Percentiles rank a stretch among this genome's conserved stretches.
phyloP scores from a whole-genome alignment of 2,113 vertebrate species.

The Nibea coibor region DNA sequence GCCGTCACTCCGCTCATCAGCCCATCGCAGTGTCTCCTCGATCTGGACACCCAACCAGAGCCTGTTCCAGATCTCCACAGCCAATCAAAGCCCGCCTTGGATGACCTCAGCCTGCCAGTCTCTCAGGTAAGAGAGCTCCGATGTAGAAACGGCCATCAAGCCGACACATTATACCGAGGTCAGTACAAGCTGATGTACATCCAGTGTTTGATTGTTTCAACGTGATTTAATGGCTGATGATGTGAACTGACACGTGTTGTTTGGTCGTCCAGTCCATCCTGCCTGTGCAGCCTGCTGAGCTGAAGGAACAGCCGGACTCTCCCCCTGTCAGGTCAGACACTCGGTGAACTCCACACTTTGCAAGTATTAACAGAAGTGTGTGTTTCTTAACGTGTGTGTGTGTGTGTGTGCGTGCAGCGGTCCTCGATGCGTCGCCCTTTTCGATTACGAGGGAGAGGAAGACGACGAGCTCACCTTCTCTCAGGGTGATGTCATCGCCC shows the following conservation, averaged over 20 bases:
- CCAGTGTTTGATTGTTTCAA: too few relatives aligned
- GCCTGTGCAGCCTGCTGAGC: conserved; percentile 63
- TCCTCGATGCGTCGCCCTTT: conserved; percentile 87
- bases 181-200: too few relatives aligned
- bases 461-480: conserved; percentile 92
- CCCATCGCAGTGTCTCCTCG: conserved; percentile 60
- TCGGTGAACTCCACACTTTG: rapidly evolving
- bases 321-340: conserved; percentile 75
- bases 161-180: too few relatives aligned
- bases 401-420: conserved; percentile 60
- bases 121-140: conserved; percentile 39
- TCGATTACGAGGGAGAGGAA: conserved; percentile 90
- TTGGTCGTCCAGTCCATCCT: conserved; percentile 60
- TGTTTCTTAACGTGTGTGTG: not conserved
- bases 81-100: conserved; percentile 48
- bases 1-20: conserved; percentile 38
- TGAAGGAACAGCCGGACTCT: conserved; percentile 71
- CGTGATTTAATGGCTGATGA: too few relatives aligned
- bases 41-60: conserved; percentile 58
- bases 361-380: not conserved
- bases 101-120: conserved; percentile 40
- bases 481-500: conserved; percentile 89
- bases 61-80: not conserved
- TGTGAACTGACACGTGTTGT: not conserved
- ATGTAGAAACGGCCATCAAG: too few relatives aligned